Conservation (phyloP, 2,888 invertebrate species). For the Electrophaes corylata region DNA sequence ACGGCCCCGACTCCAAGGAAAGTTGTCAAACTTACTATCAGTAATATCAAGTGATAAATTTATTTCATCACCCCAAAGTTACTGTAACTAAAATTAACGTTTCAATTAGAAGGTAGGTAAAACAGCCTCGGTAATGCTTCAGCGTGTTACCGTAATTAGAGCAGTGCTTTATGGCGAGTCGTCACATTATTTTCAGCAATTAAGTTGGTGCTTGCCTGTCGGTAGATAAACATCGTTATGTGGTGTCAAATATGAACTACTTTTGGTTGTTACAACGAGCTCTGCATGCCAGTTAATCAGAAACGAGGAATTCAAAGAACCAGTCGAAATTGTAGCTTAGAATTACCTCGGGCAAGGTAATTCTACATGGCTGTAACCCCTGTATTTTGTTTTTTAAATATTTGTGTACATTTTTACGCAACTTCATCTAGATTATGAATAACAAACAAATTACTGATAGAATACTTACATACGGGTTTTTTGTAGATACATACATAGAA, state of each 20-base stretch:
- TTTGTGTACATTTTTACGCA: too few relatives aligned
- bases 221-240: conserved; percentile 14
- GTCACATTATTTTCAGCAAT: conserved; percentile 32
- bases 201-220: conserved; percentile 14
- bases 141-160: conserved; percentile 30
- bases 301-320: too few relatives aligned
- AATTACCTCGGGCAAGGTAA: too few relatives aligned
- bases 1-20: neutral
- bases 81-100: conserved; percentile 25
- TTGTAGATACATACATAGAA: too few relatives aligned
- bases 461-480: too few relatives aligned
- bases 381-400: too few relatives aligned
- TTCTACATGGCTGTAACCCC: too few relatives aligned
- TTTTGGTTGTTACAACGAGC: neutral
- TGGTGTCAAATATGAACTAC: neutral
- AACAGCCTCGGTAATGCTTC: conserved; percentile 20
- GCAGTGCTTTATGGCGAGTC: conserved; percentile 29
- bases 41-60: conserved; percentile 8
- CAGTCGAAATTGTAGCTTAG: too few relatives aligned
- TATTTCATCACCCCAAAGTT: conserved; percentile 8
- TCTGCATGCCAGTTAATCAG: too few relatives aligned
- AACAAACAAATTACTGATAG: too few relatives aligned
- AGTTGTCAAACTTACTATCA: neutral
- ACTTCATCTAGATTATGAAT: too few relatives aligned
- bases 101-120: conserved; percentile 27